Evolutionary conservation across 2,113 vertebrate species (phyloP).

Genomic region (Pao palembangensis): DNA sequence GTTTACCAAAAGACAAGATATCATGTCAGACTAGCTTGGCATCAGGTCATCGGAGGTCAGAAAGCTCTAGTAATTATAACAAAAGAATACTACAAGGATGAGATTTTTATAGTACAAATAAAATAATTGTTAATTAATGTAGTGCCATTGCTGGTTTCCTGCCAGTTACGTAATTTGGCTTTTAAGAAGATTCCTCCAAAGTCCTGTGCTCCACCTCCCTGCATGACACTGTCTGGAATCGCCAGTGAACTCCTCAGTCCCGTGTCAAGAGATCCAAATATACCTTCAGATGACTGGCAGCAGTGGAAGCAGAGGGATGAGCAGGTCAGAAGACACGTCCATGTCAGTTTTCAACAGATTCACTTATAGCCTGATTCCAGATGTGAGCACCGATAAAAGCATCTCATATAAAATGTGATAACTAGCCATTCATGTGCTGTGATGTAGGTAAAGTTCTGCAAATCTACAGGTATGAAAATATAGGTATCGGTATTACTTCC

Average conservation of each 20-base stretch:
- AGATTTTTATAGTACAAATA: neutral
- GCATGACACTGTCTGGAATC: conserved; percentile 66
- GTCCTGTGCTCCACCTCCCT: conserved; percentile 64
- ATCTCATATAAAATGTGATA: no score
- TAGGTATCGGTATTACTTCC: no score
- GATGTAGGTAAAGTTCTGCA: no score
- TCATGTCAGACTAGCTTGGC: no score
- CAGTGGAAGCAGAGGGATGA: conserved; percentile 92
- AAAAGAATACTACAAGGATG: neutral
- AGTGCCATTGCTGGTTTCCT: neutral
- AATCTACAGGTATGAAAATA: no score
- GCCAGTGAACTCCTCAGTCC: conserved; percentile 77
- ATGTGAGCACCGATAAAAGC: no score
- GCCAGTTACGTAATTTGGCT: conserved; percentile 88
- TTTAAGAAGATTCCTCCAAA: conserved; percentile 95
- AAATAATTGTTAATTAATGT: conserved; percentile 6
- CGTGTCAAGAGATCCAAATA: conserved; percentile 52
- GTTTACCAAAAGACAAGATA: no score
- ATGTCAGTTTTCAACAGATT: neutral
- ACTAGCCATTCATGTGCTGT: no score
- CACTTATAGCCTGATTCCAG: no score
- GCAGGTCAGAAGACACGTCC: conserved; percentile 72
- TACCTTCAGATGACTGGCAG: conserved; percentile 83
- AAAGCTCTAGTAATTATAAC: no score
- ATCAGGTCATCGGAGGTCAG: no score